phyloP scores from a whole-genome alignment of 2,888 invertebrate genomes.

The Netelia virgata region DNA sequence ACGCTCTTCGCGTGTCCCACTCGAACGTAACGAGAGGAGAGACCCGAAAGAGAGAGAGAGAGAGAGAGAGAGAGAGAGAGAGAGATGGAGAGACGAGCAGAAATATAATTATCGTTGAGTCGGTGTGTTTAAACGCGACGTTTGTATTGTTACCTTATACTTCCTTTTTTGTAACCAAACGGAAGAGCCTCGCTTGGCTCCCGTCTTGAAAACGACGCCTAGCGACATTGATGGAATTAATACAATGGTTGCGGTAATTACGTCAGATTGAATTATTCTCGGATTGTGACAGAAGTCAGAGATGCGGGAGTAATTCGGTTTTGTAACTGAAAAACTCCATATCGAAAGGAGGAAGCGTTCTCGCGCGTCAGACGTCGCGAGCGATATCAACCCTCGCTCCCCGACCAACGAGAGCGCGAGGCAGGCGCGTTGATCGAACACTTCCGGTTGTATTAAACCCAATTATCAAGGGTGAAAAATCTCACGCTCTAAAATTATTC shows the following conservation, averaged over 20 bases:
- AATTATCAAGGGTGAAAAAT: too few relatives aligned
- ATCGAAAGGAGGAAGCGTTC: not conserved
- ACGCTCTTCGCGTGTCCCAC: constrained; percentile 5
- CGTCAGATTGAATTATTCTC: constrained; percentile 6
- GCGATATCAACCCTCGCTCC: too few relatives aligned
- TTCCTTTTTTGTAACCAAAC: constrained; percentile 15
- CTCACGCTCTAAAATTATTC: too few relatives aligned
- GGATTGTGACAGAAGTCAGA: not conserved
- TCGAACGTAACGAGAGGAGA: constrained; percentile 23
- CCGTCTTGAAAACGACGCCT: not conserved
- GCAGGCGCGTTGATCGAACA: constrained; percentile 43
- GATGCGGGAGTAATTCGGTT: not conserved
- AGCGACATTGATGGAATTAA: constrained; percentile 4
- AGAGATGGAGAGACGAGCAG: not conserved
- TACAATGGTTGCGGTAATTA: not conserved
- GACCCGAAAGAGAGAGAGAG: not conserved
- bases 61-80: not conserved
- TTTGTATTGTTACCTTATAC: constrained; percentile 3
- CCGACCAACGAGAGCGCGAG: not conserved
- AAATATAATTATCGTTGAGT: not conserved
- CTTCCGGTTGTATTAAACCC: constrained; percentile 49
- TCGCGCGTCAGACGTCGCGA: not conserved
- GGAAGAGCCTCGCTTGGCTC: not conserved
- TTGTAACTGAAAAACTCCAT: not conserved
- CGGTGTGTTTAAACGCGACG: not conserved